Percentiles rank a stretch among this genome's conserved stretches.
phyloP scores from a whole-genome alignment of 2,888 invertebrate species.

The Prionchulus punctatus region DNA sequence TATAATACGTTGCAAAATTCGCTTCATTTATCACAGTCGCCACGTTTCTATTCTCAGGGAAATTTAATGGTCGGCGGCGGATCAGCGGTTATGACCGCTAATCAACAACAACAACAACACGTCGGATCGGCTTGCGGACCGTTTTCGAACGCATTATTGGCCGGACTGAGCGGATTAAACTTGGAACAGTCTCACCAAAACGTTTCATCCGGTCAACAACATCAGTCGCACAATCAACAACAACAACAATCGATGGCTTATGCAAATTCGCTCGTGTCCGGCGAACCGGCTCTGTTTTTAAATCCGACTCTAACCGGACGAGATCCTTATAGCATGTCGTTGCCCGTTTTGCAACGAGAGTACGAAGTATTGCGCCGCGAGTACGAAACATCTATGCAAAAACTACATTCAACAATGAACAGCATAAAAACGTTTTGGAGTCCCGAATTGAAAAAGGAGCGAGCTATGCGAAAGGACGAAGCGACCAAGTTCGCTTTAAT shows the following conservation, averaged over 20 bases:
- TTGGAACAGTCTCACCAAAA: no score
- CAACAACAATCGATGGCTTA: background rate
- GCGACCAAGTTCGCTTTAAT: slow-evolving; percentile 90
- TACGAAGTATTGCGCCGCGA: slow-evolving; percentile 77
- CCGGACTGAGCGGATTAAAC: background rate
- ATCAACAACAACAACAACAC: no score
- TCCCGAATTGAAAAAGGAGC: slow-evolving; percentile 94
- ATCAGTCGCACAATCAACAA: background rate
- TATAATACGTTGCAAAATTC: no score
- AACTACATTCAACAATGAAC: slow-evolving; percentile 95
- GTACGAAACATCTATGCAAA: slow-evolving; percentile 85
- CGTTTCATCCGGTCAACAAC: background rate
- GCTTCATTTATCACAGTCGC: no score
- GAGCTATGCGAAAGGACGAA: slow-evolving; percentile 88
- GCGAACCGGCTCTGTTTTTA: background rate
- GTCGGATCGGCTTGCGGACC: no score
- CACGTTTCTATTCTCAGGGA: no score
- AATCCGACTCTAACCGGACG: background rate
- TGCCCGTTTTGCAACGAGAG: slow-evolving; percentile 57
- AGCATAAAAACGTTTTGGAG: slow-evolving; percentile 99
- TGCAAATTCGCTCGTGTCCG: no score
- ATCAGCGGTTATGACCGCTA: no score
- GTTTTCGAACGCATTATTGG: background rate
- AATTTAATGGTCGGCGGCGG: no score
- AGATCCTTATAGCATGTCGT: slow-evolving; percentile 11